Base-by-base conservation (phyloP, 2,113 vertebrate genomes). In the Morone saxatilis region DNA sequence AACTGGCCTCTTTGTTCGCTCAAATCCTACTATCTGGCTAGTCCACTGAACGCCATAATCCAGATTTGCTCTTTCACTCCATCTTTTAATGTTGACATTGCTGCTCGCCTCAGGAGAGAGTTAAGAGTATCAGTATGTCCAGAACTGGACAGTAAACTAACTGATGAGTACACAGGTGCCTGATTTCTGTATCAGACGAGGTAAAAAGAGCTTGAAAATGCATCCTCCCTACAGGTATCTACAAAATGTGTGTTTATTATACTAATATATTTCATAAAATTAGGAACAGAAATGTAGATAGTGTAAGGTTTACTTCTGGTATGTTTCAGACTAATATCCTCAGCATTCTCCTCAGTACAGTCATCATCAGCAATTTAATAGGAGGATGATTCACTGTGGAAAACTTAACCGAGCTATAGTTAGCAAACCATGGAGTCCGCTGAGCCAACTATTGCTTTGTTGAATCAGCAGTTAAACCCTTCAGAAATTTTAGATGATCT, bases 1-100 rank as follows among this genome's bases (percentile, higher is more conserved):
- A 75, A 71, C 43, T 63, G 40, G 40, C 41, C 48, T 80, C 76
- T 76, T 80, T 80, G 72, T 83, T 83, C 20, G 9, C 36, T 51
- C 53, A 71, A 71, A 83, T 79, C 69, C 45, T 14, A 7, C 53
- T 59, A 16, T 73, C 25, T 80, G 66, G 65, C 65, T 5, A 0
- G 22, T 41, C 13, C 50, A 45, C 20, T 56, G 40, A 57, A 63
- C 1, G 2, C 20, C 38, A n/a, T 45, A n/a, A 48, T 71, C 68
- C 68, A 48, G 10, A 54, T 20, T 66, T 59, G 41, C 16, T 17
- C 45, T 61, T n/a, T 75, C 25, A 16, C 7, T 76, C 17, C 4
- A 31, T 51, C 48, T 54, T 76, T 77, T 40, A 1, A 0, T 12
- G 12, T 62, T 20, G 54, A 53, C 36, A 5, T 7, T 43, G 62